These are phyloP conservation scores for Corythornis vintsioides DNA, from an alignment of 2,113 vertebrate species.

Conservation along the genomic window DNA sequence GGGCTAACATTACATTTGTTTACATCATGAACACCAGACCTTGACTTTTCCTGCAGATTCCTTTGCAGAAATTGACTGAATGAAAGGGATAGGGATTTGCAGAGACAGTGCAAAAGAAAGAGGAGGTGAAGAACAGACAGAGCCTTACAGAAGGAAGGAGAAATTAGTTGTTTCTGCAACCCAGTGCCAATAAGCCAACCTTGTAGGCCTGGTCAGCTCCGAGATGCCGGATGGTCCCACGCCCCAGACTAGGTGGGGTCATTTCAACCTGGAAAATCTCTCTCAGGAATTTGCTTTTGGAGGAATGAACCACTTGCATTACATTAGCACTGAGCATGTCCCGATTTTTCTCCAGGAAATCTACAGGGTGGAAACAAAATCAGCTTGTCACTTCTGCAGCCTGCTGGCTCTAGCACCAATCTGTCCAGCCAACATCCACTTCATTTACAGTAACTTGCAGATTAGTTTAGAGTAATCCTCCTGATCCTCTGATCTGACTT, in stretches of 20 bases:
- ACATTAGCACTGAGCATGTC: slow-evolving; percentile 87
- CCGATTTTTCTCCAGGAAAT: slow-evolving; percentile 96
- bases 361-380: slow-evolving; percentile 66
- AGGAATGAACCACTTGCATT: slow-evolving; percentile 84
- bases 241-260: slow-evolving; percentile 30
- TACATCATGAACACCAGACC: not conserved
- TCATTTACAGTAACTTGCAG: slow-evolving; percentile 19
- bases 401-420: not conserved
- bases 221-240: slow-evolving; percentile 58
- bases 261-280: slow-evolving; percentile 81
- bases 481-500: not conserved
- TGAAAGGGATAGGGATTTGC: not conserved
- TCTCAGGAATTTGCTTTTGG: slow-evolving; percentile 88
- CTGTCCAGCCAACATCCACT: not conserved
- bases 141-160: not conserved
- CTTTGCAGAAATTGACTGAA: not conserved
- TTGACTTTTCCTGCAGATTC: not conserved
- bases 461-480: slow-evolving; percentile 32
- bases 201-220: slow-evolving; percentile 67
- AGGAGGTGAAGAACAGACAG: not conserved
- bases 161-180: not conserved
- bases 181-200: slow-evolving; percentile 56
- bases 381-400: not conserved
- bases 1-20: not conserved
- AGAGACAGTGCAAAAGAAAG: not conserved